Percentiles rank a stretch among this genome's conserved stretches.
Evolutionary conservation across 1,140 invertebrate genomes (phyloP).

Genomic region (Lepidurus apus): DNA sequence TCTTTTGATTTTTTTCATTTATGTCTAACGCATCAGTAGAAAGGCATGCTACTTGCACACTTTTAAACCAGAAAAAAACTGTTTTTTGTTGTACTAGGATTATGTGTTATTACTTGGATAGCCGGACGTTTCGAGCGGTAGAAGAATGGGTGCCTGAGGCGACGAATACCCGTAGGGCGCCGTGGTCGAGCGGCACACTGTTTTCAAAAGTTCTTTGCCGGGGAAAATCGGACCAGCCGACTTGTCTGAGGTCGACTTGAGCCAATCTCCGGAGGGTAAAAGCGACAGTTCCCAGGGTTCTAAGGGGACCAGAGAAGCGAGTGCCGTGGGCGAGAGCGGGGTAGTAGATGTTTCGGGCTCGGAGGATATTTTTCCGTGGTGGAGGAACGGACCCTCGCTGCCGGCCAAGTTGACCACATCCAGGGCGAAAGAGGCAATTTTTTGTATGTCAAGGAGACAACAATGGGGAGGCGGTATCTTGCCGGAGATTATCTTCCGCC

Average conservation of each 20-base stretch:
- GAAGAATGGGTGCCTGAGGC: conserved; percentile 4
- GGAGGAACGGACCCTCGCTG: conserved; percentile 5
- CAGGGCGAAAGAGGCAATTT: conserved; percentile 13
- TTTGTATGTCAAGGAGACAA: neutral
- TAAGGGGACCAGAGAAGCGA: neutral
- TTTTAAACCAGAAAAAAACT: too few relatives aligned
- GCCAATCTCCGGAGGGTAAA: neutral
- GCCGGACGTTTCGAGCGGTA: neutral
- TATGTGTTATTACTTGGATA: neutral
- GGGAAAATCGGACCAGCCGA: conserved; percentile 16
- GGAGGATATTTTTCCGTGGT: conserved; percentile 4
- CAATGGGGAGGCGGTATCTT: neutral
- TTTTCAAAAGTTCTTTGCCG: conserved; percentile 5
- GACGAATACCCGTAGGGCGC: conserved; percentile 5
- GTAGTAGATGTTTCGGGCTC: neutral
- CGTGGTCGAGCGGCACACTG: conserved; percentile 9
- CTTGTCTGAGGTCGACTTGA: neutral
- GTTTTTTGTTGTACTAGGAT: too few relatives aligned
- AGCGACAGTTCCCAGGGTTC: neutral
- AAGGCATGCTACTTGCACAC: too few relatives aligned
- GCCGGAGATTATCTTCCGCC: neutral
- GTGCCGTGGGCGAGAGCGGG: neutral
- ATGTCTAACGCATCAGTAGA: too few relatives aligned
- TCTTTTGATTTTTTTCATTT: too few relatives aligned
- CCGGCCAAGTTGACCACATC: neutral